Percentiles rank a stretch among this genome's conserved stretches.
Conservation (phyloP, 2,113 vertebrate genomes). For the Dicaeum eximium region DNA sequence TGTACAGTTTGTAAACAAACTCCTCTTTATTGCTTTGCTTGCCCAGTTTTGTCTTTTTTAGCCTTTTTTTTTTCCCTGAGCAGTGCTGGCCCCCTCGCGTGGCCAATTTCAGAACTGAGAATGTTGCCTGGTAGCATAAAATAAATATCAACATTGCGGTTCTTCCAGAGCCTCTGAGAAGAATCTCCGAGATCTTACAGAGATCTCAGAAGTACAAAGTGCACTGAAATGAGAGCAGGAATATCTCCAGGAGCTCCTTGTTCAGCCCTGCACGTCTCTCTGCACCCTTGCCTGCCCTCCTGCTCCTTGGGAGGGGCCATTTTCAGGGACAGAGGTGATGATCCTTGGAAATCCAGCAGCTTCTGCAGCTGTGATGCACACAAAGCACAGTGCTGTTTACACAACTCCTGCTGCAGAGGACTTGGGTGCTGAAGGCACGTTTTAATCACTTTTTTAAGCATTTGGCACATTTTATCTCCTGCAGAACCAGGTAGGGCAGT, state of each 20-base stretch:
- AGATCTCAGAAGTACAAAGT: background rate
- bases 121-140: background rate
- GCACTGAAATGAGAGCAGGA: background rate
- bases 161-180: background rate
- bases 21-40: background rate
- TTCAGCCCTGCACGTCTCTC: background rate
- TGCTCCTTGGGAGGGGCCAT: background rate
- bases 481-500: background rate
- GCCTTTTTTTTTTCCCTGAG: background rate
- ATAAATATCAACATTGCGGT: background rate
- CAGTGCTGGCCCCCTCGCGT: conserved; percentile 14
- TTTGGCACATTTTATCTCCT: background rate
- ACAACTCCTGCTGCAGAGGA: background rate
- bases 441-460: background rate
- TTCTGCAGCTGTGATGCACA: background rate
- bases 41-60: background rate
- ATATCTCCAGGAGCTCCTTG: background rate
- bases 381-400: fast-evolving
- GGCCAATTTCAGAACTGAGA: background rate
- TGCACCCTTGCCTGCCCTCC: background rate
- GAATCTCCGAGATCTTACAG: background rate
- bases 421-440: background rate
- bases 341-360: background rate
- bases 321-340: background rate
- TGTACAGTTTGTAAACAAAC: background rate